Conservation (phyloP, 2,113 vertebrate species). For the Turdus rufiventris region DNA sequence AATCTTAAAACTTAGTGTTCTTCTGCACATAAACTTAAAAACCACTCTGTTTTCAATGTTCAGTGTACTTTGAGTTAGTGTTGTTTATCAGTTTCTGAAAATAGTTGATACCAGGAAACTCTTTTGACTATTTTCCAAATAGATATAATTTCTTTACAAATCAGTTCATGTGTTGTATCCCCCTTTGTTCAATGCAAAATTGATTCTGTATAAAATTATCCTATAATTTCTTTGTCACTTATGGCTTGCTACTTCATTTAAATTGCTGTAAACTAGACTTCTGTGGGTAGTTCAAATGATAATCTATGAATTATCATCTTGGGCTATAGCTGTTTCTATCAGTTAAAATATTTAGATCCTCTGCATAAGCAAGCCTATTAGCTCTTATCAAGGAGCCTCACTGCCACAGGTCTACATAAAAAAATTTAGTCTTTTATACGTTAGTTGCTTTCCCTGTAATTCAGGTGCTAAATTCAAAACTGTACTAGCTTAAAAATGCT, state of each 20-base stretch:
- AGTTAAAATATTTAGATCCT: neutral
- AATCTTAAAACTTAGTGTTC: neutral
- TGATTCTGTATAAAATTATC: neutral
- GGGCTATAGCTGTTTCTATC: neutral
- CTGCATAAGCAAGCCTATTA: neutral
- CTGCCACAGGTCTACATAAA: neutral
- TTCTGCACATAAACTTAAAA: neutral
- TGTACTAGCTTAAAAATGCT: neutral
- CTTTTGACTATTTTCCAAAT: neutral
- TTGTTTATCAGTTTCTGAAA: neutral
- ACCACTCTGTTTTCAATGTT: neutral
- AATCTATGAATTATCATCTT: neutral
- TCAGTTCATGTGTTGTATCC: neutral
- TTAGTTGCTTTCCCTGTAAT: neutral
- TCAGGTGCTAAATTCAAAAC: neutral
- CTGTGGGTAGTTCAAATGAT: neutral
- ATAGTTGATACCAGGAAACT: neutral
- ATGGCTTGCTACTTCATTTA: neutral
- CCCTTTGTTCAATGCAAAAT: neutral
- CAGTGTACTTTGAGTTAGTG: neutral
- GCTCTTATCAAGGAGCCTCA: neutral
- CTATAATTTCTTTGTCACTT: neutral
- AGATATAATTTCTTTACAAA: neutral
- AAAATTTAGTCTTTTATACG: neutral
- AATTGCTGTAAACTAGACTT: neutral